Evolutionary conservation across 1,140 invertebrate species (phyloP).

Genomic region (Drosophila sulfurigaster): DNA sequence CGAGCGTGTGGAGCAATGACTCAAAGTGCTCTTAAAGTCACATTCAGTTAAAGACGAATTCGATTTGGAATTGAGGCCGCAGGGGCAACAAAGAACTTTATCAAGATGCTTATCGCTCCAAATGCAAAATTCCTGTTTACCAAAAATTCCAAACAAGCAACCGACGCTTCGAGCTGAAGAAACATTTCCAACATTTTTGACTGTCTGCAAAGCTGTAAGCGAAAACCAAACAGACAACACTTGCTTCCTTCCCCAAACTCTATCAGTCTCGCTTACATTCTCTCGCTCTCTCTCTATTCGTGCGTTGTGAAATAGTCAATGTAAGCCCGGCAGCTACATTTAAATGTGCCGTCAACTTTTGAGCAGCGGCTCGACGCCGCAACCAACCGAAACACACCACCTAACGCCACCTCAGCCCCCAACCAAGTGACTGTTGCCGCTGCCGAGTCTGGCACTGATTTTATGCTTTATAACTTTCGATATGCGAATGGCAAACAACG

Average conservation of each 20-base stretch:
- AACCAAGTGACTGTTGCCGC: constrained; percentile 40
- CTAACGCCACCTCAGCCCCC: constrained; percentile 2
- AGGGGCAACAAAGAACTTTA: constrained; percentile 57
- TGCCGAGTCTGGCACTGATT: constrained; percentile 71
- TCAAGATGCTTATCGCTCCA: constrained; percentile 77
- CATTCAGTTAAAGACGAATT: constrained; percentile 16
- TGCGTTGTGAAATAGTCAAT: background rate
- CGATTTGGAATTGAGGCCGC: constrained; percentile 29
- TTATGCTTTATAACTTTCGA: constrained; percentile 82
- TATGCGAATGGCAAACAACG: constrained; percentile 80
- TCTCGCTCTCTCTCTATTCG: background rate
- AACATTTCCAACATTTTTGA: constrained; percentile 74
- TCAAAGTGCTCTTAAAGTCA: constrained; percentile 33
- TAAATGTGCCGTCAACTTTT: constrained; percentile 75
- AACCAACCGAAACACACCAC: constrained; percentile 6
- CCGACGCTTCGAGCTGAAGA: constrained; percentile 13
- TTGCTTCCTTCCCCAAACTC: background rate
- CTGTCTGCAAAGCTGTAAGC: constrained; percentile 66
- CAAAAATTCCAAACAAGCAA: constrained; percentile 60
- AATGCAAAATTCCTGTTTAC: constrained; percentile 79
- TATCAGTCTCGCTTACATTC: background rate
- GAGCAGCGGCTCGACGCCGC: constrained; percentile 50
- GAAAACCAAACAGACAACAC: constrained; percentile 43
- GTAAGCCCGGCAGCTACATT: constrained; percentile 76
- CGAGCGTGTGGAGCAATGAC: background rate